Base-by-base conservation (phyloP, 1,140 invertebrate genomes). In the Procambarus virginalis region DNA sequence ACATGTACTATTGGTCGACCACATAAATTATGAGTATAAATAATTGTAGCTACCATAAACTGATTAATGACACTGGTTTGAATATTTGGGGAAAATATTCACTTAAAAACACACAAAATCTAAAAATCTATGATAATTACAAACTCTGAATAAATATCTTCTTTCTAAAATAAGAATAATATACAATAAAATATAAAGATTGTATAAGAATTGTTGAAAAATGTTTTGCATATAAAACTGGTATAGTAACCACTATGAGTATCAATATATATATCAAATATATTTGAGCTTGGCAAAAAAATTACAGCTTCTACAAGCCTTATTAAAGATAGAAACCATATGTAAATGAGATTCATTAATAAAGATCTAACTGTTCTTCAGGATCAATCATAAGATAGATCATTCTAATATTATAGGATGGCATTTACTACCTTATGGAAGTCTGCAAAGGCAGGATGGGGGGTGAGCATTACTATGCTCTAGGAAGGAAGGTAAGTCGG, bases 1-100 rank as follows among this genome's bases (percentile, higher is more conserved):
- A 86, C 77, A 51, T 86, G 85, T 86, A 86, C 76, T 86, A 68
- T 86, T 86, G 85, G 85, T 86, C 85, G 68, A 68, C 49, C 76
- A 80, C 58, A 79, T 22, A 68, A 77, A 73, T 17, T 20, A 76
- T 58, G 48, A 85, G 45, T 77, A 55, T 70, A 86, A 86, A 60
- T 86, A 78, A 70, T 51, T 79, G 77, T 46, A 68, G 49, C 58
- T n/a, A 68, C 48, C 51, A 86, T 58, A 68, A 80, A 73, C 14
- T 73, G 68, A 73, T 73, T 17, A 34, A 68, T 68, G 64, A 17
- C 34, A 49, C 34, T 34, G 34, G 20, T 78, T 80, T 22, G 48
- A 80, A 80, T 80, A 51, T 80, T 51, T 58, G 17, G 58, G 55
- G 22, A 51, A 80, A 80, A 80, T 55, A 55, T 80, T 73, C 20